phyloP scores from a whole-genome alignment of 2,797 vertebrate species.

The Simalia tracyae region DNA sequence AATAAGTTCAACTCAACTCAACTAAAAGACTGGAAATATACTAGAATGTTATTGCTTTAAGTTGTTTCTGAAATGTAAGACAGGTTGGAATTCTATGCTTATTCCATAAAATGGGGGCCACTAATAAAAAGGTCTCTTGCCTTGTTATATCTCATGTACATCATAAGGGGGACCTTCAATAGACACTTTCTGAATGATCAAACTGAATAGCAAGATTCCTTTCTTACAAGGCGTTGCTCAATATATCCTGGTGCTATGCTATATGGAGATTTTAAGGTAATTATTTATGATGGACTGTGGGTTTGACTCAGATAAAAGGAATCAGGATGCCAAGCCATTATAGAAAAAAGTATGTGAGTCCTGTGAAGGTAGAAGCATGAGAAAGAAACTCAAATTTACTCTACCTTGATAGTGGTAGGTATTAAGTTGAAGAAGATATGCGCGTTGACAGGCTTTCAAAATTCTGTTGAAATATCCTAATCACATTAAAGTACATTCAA shows the following conservation, averaged over 20 bases:
- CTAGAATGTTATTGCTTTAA: no score
- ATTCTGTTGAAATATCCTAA: neutral
- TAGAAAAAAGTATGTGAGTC: neutral
- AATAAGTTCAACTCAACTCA: no score
- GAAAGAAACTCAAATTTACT: neutral
- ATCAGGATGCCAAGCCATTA: neutral
- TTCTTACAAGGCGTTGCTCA: neutral
- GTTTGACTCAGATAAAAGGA: neutral
- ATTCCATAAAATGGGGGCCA: no score
- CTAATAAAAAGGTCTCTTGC: neutral
- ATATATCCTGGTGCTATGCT: neutral
- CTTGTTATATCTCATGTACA: no score
- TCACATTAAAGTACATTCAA: neutral
- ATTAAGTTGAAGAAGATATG: neutral
- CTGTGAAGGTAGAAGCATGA: neutral
- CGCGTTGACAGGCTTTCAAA: neutral
- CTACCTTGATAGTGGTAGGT: neutral
- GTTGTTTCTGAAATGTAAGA: no score
- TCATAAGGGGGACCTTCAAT: neutral
- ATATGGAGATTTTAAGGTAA: neutral
- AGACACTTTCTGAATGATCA: neutral
- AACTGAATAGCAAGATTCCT: neutral
- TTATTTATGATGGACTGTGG: neutral
- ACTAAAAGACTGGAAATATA: no score
- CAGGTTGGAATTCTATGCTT: no score